These are phyloP conservation scores for Rhogogaster chlorosoma DNA, from an alignment of 2,888 invertebrate species.

Conservation along the genomic window DNA sequence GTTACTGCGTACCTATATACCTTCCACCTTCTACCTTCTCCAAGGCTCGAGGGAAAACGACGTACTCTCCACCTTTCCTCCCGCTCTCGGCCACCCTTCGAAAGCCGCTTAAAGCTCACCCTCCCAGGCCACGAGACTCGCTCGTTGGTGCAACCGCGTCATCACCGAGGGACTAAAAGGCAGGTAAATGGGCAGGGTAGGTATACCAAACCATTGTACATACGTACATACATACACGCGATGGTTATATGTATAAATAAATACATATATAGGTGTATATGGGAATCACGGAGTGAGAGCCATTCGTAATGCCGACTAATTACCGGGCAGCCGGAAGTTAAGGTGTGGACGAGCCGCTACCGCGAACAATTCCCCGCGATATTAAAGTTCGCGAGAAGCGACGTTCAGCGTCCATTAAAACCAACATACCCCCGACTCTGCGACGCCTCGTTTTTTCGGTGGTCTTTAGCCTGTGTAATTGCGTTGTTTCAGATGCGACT, in stretches of 20 bases:
- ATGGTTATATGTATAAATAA: background rate
- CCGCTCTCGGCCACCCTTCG: slow-evolving; percentile 70
- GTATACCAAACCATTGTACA: background rate
- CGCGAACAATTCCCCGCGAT: slow-evolving; percentile 50
- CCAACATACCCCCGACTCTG: background rate
- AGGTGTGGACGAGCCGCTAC: slow-evolving; percentile 70
- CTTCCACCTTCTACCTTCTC: background rate
- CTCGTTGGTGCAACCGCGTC: slow-evolving; percentile 47
- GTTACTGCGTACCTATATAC: background rate
- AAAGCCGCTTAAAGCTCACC: slow-evolving; percentile 74
- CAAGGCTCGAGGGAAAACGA: slow-evolving; percentile 66
- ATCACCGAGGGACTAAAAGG: slow-evolving; percentile 42
- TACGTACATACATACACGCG: background rate
- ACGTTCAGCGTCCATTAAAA: slow-evolving; percentile 61
- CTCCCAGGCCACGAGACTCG: slow-evolving; percentile 56
- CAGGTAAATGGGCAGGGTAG: background rate
- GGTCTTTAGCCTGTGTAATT: slow-evolving; percentile 22
- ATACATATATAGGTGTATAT: background rate
- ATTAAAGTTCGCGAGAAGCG: slow-evolving; percentile 57
- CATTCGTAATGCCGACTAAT: slow-evolving; percentile 71
- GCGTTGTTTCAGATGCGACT: background rate
- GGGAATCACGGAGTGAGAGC: slow-evolving; percentile 29
- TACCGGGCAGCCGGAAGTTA: slow-evolving; percentile 70
- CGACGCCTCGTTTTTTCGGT: background rate
- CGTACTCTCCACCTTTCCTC: slow-evolving; percentile 59